These are phyloP conservation scores for Bemisia tabaci DNA, from an alignment of 1,140 invertebrate species.

Conservation along the genomic window DNA sequence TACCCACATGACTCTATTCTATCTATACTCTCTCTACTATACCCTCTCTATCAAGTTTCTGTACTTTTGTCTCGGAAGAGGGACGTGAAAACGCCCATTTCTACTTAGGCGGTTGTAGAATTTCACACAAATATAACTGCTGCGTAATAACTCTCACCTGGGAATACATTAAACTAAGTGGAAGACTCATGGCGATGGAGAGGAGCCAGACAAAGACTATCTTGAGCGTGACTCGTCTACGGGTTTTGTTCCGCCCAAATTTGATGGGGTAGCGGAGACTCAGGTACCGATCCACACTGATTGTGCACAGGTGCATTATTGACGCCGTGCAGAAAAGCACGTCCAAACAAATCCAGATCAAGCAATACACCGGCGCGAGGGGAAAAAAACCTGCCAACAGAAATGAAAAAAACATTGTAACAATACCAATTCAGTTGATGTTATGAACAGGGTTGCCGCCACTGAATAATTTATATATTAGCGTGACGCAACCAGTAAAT, in stretches of 20 bases:
- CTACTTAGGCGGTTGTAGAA: no score
- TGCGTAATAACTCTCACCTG: no score
- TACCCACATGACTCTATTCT: no score
- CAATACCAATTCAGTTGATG: background rate
- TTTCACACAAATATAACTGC: no score
- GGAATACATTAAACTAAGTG: slow-evolving; percentile 74
- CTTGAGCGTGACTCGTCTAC: slow-evolving; percentile 68
- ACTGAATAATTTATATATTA: background rate
- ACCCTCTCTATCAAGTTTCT: no score
- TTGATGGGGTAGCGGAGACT: slow-evolving; percentile 75
- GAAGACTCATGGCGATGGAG: slow-evolving; percentile 76
- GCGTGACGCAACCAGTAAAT: background rate
- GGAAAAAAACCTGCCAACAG: slow-evolving; percentile 61
- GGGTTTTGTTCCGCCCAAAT: slow-evolving; percentile 79
- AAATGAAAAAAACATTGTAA: slow-evolving; percentile 6
- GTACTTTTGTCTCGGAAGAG: no score
- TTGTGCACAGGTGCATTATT: slow-evolving; percentile 91
- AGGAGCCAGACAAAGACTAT: slow-evolving; percentile 83
- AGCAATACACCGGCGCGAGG: slow-evolving; percentile 61
- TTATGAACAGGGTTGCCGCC: background rate
- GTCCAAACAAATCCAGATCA: slow-evolving; percentile 80
- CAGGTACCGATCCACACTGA: slow-evolving; percentile 81
- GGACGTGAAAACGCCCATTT: no score
- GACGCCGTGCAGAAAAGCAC: slow-evolving; percentile 91
- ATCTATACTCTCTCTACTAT: no score